Base-by-base conservation (phyloP, 2,113 vertebrate species). In the Epinephelus cyanopodus region DNA sequence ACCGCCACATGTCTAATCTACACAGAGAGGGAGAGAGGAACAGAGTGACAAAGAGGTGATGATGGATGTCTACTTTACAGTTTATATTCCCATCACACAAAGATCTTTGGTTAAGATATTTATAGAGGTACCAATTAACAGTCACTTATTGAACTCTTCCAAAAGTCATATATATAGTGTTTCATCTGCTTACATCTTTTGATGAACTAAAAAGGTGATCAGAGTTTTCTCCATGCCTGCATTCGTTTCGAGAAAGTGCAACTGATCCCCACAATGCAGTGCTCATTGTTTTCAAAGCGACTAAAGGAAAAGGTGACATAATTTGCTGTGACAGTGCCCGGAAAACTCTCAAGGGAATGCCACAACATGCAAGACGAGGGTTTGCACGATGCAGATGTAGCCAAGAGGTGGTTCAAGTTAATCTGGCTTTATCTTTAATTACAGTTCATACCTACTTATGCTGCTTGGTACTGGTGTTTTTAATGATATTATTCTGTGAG, bases 1-100 rank as follows among this genome's bases (percentile, higher is more conserved):
- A 85, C 60, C 6, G 11, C 50, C 42, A 71, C 83, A 81, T 74
- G 65, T 80, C 82, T 82, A 84, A 89, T 83, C 75, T 12, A 83
- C 77, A 84, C 53, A 73, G 68, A 58, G 67, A 23, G 73, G 39
- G 60, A 50, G 64, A 71, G 33, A 74, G 52, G 39, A 73, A 56
- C 60, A 7, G 11, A 15, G 33, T 15, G 79, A 81, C 70, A 90
- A 69, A 72, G 62, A 72, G 57, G 4, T 14, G 58, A 17, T 19
- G 33, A 39, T 13, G 42, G 56, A 61, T 27, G 60, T 53, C 29
- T 12, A 6, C 15, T 74, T 53, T 50, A 68, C 23, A 42, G 19
- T 61, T 56, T 27, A 9, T 39, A 63, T 50, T 12, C 29, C 29
- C 64, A 53, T 25, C 12, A 21, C 23, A 27, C 13, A 45, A 18